Conservation (phyloP, 2,888 invertebrate species). For the Cantharis flavilabris region DNA sequence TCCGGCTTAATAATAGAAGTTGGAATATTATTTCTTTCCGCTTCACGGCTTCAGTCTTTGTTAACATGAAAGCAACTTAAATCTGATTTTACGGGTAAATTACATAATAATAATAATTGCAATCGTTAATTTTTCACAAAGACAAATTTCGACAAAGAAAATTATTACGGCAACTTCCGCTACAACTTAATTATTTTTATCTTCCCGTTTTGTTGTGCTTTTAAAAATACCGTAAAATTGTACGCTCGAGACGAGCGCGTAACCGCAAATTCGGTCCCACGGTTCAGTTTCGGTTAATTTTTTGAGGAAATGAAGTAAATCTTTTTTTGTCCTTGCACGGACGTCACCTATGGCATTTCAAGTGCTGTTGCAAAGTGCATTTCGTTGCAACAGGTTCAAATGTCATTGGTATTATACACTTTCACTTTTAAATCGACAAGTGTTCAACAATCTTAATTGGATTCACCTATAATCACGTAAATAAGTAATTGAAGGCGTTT, state of each 20-base stretch:
- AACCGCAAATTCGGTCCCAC: not conserved
- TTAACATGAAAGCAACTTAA: not conserved
- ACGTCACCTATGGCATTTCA: not conserved
- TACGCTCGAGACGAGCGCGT: not conserved
- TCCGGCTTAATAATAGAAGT: not conserved
- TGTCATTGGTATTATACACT: constrained; percentile 11
- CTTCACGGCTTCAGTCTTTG: not conserved
- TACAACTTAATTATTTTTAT: not conserved
- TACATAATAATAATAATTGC: not conserved
- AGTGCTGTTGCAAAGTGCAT: not conserved
- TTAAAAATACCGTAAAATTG: not conserved
- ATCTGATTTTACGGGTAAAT: not conserved
- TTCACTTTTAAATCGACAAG: constrained; percentile 7
- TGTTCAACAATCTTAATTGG: not conserved
- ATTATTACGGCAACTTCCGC: not conserved
- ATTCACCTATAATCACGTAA: not conserved
- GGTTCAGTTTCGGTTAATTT: not conserved
- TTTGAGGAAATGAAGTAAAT: not conserved
- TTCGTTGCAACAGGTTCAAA: constrained; percentile 16
- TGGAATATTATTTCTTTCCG: not conserved
- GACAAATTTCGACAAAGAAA: not conserved
- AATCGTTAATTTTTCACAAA: not conserved
- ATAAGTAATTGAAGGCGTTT: not conserved
- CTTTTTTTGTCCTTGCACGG: not conserved
- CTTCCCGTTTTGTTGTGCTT: not conserved